Evolutionary conservation across 2,113 vertebrate species (phyloP), one percentile per base, ranked within the genome.

Genomic region (Orientallactaga bullata): DNA sequence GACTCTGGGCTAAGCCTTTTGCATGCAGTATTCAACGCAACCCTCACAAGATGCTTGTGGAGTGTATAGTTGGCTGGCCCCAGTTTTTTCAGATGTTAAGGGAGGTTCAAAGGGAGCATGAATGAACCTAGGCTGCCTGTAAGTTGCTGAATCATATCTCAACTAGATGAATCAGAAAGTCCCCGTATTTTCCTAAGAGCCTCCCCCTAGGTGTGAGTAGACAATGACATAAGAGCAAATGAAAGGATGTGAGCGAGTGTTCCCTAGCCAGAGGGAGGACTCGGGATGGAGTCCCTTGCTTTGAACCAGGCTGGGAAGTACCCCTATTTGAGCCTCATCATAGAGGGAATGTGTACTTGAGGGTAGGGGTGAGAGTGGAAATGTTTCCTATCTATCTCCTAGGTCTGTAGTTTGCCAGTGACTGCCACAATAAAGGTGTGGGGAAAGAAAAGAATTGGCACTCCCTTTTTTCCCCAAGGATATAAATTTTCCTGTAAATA

Each of bases 71-170:
- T 85, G 72, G 68, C 28, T 28, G 74, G 73, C 37, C 9, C 82
- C 47, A 1, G 73, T 91, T 93, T 47, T 55, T 76, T 28, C 71
- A 73, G 37, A n/a, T 68, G 58, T 35, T 69, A 72, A 85, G 61
- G 79, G 85, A 93, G 39, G 26, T 83, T 83, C 83, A 79, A 42
- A 82, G 47, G 66, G 61, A 88, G 72, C 81, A 71, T 28, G 20
- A 23, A 35, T 71, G 76, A 78, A 69, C 32, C 82, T 61, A 76
- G 78, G n/a, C 65, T 80, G 78, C 60, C 88, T 88, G 0, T 66
- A 47, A 79, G 6, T 88, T 71, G 26, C 39, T 88, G 69, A 81
- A 77, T 26, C 63, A 28, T 47, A 76, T 91, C 47, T 91, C 37
- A 72, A 32, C 35, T 87, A 93, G 76, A 32, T 77, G 35, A 7